Conservation (phyloP, 2,113 vertebrate species). For the Carassius carassius region DNA sequence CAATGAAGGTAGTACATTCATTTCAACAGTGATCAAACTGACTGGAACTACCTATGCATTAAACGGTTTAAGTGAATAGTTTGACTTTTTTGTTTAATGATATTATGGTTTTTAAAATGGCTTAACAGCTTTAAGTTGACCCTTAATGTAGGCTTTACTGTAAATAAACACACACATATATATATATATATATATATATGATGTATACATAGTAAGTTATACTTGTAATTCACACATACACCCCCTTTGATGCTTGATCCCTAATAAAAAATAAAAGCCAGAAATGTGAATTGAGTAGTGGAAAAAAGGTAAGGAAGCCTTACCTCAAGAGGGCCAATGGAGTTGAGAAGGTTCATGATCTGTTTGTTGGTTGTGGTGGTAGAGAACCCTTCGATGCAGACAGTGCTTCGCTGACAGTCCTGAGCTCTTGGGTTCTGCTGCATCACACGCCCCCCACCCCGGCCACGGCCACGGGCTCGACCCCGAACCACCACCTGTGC, state of each 20-base stretch:
- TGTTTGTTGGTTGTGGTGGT: constrained; percentile 91
- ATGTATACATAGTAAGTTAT: background rate
- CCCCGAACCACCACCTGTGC: constrained; percentile 86
- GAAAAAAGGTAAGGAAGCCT: constrained; percentile 38
- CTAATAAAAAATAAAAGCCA: background rate
- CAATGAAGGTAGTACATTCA: no score
- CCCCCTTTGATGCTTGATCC: background rate
- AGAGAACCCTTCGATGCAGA: constrained; percentile 96
- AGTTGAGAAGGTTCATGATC: constrained; percentile 90
- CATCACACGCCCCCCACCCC: constrained; percentile 78
- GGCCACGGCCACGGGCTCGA: constrained; percentile 82
- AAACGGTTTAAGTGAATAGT: no score
- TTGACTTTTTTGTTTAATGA: background rate
- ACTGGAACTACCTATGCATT: background rate
- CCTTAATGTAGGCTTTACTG: background rate
- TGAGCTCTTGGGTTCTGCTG: constrained; percentile 78
- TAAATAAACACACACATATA: background rate
- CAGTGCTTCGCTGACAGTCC: constrained; percentile 82
- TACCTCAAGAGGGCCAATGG: constrained; percentile 98
- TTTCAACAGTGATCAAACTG: background rate
- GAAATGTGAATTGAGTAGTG: background rate
- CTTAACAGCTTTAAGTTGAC: background rate
- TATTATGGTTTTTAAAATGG: background rate
- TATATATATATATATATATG: no score
- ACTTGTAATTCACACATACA: background rate